Conservation (phyloP, 2,888 invertebrate species). For the Epirrita christyi region DNA sequence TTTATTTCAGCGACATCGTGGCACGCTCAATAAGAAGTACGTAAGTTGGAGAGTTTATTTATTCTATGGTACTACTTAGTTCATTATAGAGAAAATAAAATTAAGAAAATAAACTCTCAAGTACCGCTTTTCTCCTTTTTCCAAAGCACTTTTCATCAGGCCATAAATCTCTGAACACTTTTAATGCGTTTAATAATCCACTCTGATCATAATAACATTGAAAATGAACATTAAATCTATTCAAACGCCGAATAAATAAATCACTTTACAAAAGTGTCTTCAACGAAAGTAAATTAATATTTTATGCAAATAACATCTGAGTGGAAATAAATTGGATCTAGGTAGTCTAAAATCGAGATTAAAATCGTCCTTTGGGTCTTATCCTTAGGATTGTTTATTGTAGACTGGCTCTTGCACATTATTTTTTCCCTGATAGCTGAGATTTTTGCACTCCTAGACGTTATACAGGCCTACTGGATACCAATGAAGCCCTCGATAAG, state of each 20-base stretch:
- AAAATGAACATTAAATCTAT: conserved; percentile 17
- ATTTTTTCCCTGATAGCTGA: neutral
- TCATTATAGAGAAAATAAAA: neutral
- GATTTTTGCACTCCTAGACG: neutral
- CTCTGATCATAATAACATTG: conserved; percentile 7
- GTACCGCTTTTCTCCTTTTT: neutral
- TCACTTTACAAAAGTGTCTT: conserved; percentile 23
- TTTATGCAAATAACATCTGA: conserved; percentile 28
- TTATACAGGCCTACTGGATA: neutral
- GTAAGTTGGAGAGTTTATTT: no score
- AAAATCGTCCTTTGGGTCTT: conserved; percentile 4
- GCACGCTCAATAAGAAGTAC: no score
- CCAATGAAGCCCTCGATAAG: no score
- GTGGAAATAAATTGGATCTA: conserved; percentile 20
- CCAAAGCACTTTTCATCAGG: conserved; percentile 1
- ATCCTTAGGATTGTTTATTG: neutral
- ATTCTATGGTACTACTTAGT: no score
- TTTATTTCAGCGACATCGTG: no score
- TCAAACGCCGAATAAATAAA: conserved; percentile 18
- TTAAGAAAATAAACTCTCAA: neutral
- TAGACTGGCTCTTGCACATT: neutral
- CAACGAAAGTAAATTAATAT: conserved; percentile 26
- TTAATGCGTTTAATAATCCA: conserved; percentile 17
- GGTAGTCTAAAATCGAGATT: conserved; percentile 20
- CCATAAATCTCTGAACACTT: conserved; percentile 13